Evolutionary conservation across 2,797 vertebrate genomes (phyloP), one percentile per base, ranked within the genome.

Genomic region (Galago senegalensis): DNA sequence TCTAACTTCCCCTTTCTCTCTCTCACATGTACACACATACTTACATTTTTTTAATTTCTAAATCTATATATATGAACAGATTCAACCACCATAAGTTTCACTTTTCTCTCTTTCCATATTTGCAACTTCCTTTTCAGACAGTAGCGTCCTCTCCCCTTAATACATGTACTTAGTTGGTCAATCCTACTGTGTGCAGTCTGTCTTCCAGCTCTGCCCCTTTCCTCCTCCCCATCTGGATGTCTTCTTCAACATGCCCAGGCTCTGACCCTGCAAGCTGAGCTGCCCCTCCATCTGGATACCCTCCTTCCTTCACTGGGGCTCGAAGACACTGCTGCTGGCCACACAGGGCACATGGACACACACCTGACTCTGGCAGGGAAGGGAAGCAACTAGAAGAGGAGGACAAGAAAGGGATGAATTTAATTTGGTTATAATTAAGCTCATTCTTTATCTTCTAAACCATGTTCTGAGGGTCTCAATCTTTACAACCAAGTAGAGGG

Each of bases 381-480:
- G 27, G 37, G 31, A 92, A 93, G 46, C 3, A 10, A 73, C 16
- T n/a, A 63, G 23, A 58, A 61, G 14, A 89, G 80, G 40, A 91
- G 43, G 49, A 83, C 63, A 95, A 90, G 6, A 16, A 92, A 96
- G 8, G 37, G 16, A 77, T 94, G 40, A 27, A 8, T 89, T 87
- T 93, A 77, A 65, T 2, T 46, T 86, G 40, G 7, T 81, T n/a
- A 46, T 79, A 65, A 81, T 87, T 89, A 83, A 88, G 29, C 6
- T 65, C 29, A 60, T 60, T 49, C n/a, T 80, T 75, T 67, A 17
- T 37, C 12, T 56, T 88, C 23, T 69, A 83, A 80, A 80, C 23
- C 40, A 31, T 31, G 9, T 40, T 31, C 43, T n/a, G 43, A 63
- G 56, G 14, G 31, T 37, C 12, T 94, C 7, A 88, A 81, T 16